phyloP scores from a whole-genome alignment of 2,888 invertebrate genomes.

The Leucophenga maculata region DNA sequence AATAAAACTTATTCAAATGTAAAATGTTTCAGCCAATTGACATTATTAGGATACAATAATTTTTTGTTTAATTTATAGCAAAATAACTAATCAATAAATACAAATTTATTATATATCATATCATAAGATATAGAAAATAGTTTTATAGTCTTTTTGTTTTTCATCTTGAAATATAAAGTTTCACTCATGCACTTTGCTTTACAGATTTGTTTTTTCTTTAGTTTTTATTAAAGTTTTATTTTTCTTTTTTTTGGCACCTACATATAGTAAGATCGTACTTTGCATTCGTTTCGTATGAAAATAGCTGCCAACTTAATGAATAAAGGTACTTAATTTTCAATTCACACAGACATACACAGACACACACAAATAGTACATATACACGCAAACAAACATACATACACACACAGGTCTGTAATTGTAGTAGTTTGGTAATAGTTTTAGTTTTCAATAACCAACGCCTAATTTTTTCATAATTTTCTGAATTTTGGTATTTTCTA shows the following conservation, averaged over 20 bases:
- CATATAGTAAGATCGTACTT: constrained; percentile 34
- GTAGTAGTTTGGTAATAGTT: too few species aligned
- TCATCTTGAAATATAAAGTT: constrained; percentile 45
- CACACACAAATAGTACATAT: too few species aligned
- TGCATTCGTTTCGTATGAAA: constrained; percentile 28
- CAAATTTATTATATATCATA: constrained; percentile 45
- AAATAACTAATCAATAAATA: constrained; percentile 62
- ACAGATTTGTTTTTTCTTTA: background rate
- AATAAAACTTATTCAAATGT: background rate
- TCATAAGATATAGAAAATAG: constrained; percentile 66
- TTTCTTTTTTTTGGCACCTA: constrained; percentile 59
- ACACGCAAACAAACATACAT: too few species aligned
- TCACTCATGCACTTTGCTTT: constrained; percentile 49
- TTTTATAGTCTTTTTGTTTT: constrained; percentile 41
- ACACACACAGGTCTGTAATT: too few species aligned
- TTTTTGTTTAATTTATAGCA: constrained; percentile 26
- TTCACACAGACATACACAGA: background rate
- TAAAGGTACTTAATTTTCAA: constrained; percentile 40
- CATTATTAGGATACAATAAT: constrained; percentile 39
- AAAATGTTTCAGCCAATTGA: constrained; percentile 18
- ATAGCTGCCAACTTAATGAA: constrained; percentile 33
- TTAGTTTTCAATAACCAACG: too few species aligned
- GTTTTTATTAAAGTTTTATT: constrained; percentile 18
- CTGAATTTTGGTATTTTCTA: constrained; percentile 15
- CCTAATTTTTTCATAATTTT: background rate